Evolutionary conservation across 1,140 invertebrate genomes (phyloP), one percentile per base, ranked within the genome.

Genomic region (Wasmannia auropunctata): DNA sequence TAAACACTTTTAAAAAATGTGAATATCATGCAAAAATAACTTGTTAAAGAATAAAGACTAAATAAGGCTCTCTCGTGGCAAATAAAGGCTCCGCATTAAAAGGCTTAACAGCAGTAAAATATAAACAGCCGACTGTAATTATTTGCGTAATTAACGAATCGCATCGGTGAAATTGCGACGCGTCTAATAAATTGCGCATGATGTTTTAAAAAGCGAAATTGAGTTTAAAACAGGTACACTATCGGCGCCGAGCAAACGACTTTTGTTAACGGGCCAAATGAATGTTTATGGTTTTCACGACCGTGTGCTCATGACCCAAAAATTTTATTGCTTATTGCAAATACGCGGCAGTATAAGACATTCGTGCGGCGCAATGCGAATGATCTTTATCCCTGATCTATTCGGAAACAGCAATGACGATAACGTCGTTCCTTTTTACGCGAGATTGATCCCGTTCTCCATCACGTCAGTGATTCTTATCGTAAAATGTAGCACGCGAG

Each of bases 381-480:
- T 14, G 25, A 40, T 67, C 28, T 43, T 16, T 56, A 70, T 43
- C 19, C 11, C 34, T 19, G 63, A 37, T 11, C 34, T 46, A 31
- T 81, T 72, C 19, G 11, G 19, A 43, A 67, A 67, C 5, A 11
- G 46, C 56, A 19, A 77, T 19, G 62, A 81, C 14, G 43, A 51
- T 31, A 1, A 37, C 11, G 19, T 70, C 34, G 19, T 67, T 81
- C 7, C 51, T 72, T 81, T 72, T 58, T 81, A 70, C 31, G 37
- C 49, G 11, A 81, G 28, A 81, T 70, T 67, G 79, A 81, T 70
- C 51, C 25, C 14, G 25, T 49, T 56, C 31, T 37, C 8, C 10
- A 51, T 31, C 65, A 56, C 25, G 37, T 72, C 65, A 72, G 37
- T 37, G 49, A 81, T 43, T 81, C 49, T 40, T 72, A 80, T 56